A percentile compares a stretch with the other conserved stretches of the same genome.
Evolutionary conservation across 2,888 invertebrate genomes (phyloP).

Genomic region (Lissocephala sabroskyi): DNA sequence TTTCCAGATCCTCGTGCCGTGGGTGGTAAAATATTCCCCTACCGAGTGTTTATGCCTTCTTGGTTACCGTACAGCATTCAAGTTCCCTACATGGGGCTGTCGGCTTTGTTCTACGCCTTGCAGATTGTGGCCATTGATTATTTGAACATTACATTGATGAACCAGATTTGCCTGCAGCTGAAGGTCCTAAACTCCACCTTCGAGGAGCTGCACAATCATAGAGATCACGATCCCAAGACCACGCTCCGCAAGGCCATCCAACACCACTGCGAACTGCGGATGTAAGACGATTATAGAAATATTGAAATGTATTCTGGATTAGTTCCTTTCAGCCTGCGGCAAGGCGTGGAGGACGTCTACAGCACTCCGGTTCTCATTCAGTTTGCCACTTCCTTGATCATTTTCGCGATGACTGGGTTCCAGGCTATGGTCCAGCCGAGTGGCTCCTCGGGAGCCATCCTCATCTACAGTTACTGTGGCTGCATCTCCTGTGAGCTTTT

Average conservation of each 20-base stretch:
- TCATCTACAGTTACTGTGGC: constrained; percentile 42
- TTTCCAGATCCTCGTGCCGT: constrained; percentile 28
- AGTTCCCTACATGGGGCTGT: constrained; percentile 31
- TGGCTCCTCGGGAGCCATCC: constrained; percentile 18
- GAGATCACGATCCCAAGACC: background rate
- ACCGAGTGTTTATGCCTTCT: constrained; percentile 28
- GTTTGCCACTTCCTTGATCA: constrained; percentile 38
- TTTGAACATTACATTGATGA: constrained; percentile 39
- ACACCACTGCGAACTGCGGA: constrained; percentile 33
- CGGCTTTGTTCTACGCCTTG: constrained; percentile 25
- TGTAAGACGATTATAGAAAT: constrained; percentile 16
- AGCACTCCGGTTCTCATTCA: constrained; percentile 34
- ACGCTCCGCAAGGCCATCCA: constrained; percentile 24
- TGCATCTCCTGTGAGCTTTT: constrained; percentile 40
- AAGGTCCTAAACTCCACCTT: constrained; percentile 40
- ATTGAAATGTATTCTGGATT: no score
- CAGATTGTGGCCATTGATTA: constrained; percentile 44
- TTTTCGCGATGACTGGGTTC: constrained; percentile 44
- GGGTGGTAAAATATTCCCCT: constrained; percentile 39
- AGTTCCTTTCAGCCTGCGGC: constrained; percentile 24
- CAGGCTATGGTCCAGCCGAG: constrained; percentile 31
- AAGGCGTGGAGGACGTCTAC: constrained; percentile 32
- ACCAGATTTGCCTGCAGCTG: constrained; percentile 44
- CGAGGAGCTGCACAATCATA: constrained; percentile 20
- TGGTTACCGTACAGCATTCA: constrained; percentile 27